These are phyloP conservation scores for Eretmocerus hayati DNA, from an alignment of 2,888 invertebrate genomes.

Conservation along the genomic window DNA sequence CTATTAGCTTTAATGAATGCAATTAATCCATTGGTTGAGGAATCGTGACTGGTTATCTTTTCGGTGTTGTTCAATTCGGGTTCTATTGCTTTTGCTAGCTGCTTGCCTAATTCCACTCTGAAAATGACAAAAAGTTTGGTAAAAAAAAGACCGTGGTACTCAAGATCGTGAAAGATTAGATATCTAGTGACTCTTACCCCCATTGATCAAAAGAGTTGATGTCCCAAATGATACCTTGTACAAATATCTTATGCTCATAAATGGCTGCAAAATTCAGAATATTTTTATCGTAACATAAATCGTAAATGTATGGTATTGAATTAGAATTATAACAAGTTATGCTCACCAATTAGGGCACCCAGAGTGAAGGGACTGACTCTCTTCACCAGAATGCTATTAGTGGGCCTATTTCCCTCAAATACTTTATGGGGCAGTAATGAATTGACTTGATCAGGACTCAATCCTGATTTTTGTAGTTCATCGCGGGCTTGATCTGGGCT, in stretches of 20 bases:
- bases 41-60: conserved; percentile 75
- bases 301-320: too few species aligned
- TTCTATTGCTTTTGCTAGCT: conserved; percentile 96
- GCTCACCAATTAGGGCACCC: conserved; percentile 77
- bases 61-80: conserved; percentile 72
- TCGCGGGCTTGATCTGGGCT: conserved; percentile 60
- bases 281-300: too few species aligned
- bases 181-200: conserved; percentile 63
- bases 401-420: conserved; percentile 94
- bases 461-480: conserved; percentile 75
- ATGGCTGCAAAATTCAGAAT: conserved; percentile 56
- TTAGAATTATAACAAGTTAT: conserved; percentile 2
- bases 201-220: conserved; percentile 99
- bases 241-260: conserved; percentile 99
- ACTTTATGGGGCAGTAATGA: conserved; percentile 92
- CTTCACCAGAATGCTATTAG: conserved; percentile 90
- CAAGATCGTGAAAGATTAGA: too few species aligned
- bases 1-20: conserved; percentile 79
- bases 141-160: conserved; percentile 7
- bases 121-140: too few species aligned
- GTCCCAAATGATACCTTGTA: conserved; percentile 98
- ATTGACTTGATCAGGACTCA: conserved; percentile 64
- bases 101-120: conserved; percentile 95
- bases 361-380: conserved; percentile 88
- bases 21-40: conserved; percentile 95